Conservation (phyloP, 2,888 invertebrate genomes). For the Parnassius apollo region DNA sequence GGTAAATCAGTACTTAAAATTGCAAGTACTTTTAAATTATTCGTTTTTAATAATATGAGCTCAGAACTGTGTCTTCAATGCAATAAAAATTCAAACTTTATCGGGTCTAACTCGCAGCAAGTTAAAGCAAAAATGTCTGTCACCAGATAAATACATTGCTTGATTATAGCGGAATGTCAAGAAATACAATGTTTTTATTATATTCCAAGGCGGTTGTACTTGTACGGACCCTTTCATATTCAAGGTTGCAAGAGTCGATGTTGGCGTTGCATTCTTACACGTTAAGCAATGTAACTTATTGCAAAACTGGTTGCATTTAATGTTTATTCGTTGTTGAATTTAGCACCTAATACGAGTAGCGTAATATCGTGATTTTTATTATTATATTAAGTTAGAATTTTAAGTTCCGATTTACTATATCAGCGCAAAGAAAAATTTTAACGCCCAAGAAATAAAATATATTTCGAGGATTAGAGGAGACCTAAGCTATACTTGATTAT, state of each 20-base stretch:
- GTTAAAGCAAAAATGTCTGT: slow-evolving; percentile 2
- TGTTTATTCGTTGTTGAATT: neutral
- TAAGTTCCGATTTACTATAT: too few species aligned
- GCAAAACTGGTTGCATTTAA: slow-evolving; percentile 1
- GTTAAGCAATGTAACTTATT: slow-evolving; percentile 4
- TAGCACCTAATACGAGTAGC: neutral
- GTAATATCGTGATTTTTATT: too few species aligned
- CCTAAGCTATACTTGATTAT: too few species aligned
- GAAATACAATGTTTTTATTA: slow-evolving; percentile 2
- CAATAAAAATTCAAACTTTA: too few species aligned
- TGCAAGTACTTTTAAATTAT: too few species aligned
- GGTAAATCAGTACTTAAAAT: too few species aligned
- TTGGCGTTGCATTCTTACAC: slow-evolving; percentile 11
- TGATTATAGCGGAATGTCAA: slow-evolving; percentile 3
- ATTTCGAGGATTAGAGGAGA: too few species aligned
- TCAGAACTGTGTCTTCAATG: too few species aligned
- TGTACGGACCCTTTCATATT: slow-evolving; percentile 34
- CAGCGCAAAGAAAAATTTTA: too few species aligned
- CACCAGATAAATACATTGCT: slow-evolving; percentile 10
- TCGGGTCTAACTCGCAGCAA: neutral
- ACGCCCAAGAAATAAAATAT: too few species aligned
- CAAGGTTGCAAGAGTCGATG: slow-evolving; percentile 32
- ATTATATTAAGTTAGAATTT: too few species aligned
- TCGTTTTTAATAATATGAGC: too few species aligned
- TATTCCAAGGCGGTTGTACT: neutral